A percentile compares a stretch with the other conserved stretches of the same genome.
Conservation (phyloP, 2,888 invertebrate species). For the Eupithecia subumbrata region DNA sequence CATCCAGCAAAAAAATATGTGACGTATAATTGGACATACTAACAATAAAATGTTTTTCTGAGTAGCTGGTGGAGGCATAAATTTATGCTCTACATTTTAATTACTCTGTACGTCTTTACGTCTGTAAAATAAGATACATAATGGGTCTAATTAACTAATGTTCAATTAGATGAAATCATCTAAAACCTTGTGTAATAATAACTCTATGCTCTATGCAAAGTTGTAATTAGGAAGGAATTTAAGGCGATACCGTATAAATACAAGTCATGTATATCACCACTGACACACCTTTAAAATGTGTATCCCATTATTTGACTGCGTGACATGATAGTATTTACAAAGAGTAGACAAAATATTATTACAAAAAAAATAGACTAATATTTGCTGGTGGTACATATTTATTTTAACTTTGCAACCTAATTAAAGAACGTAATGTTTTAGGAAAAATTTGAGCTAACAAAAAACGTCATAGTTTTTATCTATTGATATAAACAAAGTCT, state of each 20-base stretch:
- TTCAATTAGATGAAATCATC: slow-evolving; percentile 1
- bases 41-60: too few species aligned
- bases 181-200: slow-evolving; percentile 6
- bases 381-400: slow-evolving; percentile 13
- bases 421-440: neutral
- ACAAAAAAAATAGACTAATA: slow-evolving; percentile 25
- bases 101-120: too few species aligned
- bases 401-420: neutral
- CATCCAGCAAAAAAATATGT: too few species aligned
- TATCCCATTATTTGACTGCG: slow-evolving; percentile 47
- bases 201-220: neutral
- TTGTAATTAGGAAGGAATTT: neutral
- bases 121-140: neutral
- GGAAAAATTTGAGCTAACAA: slow-evolving; percentile 9
- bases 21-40: too few species aligned
- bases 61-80: too few species aligned
- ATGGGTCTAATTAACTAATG: neutral
- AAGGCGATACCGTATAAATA: neutral
- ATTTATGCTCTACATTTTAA: neutral
- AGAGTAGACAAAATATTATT: slow-evolving; percentile 25
- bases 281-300: slow-evolving; percentile 53
- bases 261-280: slow-evolving; percentile 20
- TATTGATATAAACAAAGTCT: neutral
- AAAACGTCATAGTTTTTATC: slow-evolving; percentile 22
- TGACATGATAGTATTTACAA: slow-evolving; percentile 44